Evolutionary conservation across 1,140 invertebrate genomes (phyloP), one percentile per base, ranked within the genome.

Genomic region (Euwallacea similis): DNA sequence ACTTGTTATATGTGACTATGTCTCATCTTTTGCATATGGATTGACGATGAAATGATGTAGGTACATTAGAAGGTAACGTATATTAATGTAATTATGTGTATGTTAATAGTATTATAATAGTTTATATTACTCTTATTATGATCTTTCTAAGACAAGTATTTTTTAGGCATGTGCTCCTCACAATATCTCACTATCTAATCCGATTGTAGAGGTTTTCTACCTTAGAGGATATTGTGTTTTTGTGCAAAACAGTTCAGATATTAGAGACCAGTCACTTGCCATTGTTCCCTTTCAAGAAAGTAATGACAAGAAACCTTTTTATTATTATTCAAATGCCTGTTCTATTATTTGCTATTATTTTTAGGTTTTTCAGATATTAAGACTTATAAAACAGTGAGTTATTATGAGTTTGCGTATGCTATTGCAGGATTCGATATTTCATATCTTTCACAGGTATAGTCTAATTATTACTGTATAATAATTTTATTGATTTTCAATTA

Each of bases 391-490:
- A 9, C n/a, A 7, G 15, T 7, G 42, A 0, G 11, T 42, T 71
- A 65, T 50, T 71, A 71, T 60, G 42, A 71, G 11, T 59, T 59
- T 65, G 69, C 53, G 0, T 71, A 58, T 44, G 69, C 61, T 13
- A 65, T 71, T 53, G 61, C 62, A 10, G 69, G 69, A 10, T 65
- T 71, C 46, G 69, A 71, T 47, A 42, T 71, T 42, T 56, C 62
- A 2, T 69, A 47, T 55, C 56, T 46, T 53, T 53, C 43, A 10
- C n/a, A 64, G 61, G 69, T 71, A 65, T 46, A 11, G 0, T 33
- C 4, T 4, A 33, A 33, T 4, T 33, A 33, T 33, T 33, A 1
- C 21, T 33, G 21, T 1, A 47, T 60, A 47, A 50, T 63, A 63
- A 46, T 46, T 46, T 46, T 10, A 10, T 1, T 59, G 10, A 9